Conservation (phyloP, 1,140 invertebrate genomes). For the Caenorhabditis remanei region DNA sequence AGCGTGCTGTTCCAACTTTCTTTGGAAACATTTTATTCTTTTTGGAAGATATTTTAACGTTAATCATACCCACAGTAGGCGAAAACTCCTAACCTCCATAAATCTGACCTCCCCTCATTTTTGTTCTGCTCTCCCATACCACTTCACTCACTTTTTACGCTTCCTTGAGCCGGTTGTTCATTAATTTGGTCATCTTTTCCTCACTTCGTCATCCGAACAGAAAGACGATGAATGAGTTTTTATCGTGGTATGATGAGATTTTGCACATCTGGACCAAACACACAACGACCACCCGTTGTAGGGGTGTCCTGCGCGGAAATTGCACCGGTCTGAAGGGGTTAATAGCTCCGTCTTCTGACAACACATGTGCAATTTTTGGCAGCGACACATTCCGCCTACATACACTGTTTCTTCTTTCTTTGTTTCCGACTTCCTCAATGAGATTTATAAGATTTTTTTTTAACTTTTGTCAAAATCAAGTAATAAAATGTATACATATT, state of each 20-base stretch:
- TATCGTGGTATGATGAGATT: conserved; percentile 47
- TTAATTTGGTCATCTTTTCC: conserved; percentile 1
- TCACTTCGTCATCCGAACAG: background rate
- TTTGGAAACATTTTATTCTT: background rate
- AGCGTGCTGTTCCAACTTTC: background rate
- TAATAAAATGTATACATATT: background rate
- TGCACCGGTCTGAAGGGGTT: conserved; percentile 44
- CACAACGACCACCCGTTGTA: conserved; percentile 8
- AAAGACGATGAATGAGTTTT: conserved; percentile 10
- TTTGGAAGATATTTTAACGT: no score
- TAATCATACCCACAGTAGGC: no score
- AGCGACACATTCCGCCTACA: background rate
- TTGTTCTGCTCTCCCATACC: no score
- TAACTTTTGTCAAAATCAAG: background rate
- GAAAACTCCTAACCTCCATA: no score
- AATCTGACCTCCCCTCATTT: no score
- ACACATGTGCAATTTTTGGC: conserved; percentile 43
- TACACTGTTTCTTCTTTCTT: conserved; percentile 28
- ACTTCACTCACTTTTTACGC: background rate
- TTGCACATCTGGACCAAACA: conserved; percentile 50
- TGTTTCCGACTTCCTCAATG: background rate
- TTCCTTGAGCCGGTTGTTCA: conserved; percentile 13
- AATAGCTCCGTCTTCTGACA: conserved; percentile 27
- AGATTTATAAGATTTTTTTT: background rate
- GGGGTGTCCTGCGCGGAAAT: conserved; percentile 26